Base-by-base conservation (phyloP, 2,797 vertebrate species). In the Atherinosoma microstoma region DNA sequence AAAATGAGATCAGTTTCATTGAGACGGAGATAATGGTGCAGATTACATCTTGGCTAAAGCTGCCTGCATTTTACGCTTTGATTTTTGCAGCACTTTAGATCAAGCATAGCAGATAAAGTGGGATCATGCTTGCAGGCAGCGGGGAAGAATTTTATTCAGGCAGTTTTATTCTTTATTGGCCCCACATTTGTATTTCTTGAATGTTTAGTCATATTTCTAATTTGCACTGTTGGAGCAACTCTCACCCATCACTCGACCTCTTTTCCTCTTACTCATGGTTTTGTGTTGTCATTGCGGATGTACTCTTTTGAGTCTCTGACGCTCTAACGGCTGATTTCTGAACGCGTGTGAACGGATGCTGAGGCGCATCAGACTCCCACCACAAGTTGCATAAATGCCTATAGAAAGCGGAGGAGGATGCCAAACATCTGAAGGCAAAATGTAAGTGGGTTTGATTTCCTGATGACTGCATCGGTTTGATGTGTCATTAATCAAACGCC, bases 261-360 rank as follows among this genome's bases (percentile, higher is more conserved):
- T 22, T 78, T 76, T 58, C 4, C 27, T 69, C 20, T 68, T 29
- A 76, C 6, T 78, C 59, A 63, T 63, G 35, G 8, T 54, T 73
- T 66, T 34, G n/a, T 27, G 57, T 57, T 57, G 38, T 71, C 0
- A 57, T 47, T 57, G 30, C 58, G 57, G 3, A n/a, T 18, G 32
- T 29, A 62, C 51, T 42, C 36, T 24, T 24, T 8, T 38, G 18
- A 24, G 56, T 27, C 7, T 65, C 20, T 63, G 22, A 27, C 61
- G 40, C 45, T 45, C 15, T 12, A 57, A 75, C 15, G 4, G 49
- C 24, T 65, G 45, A 30, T 40, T 73, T 51, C n/a, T 32, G 16
- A 15, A 16, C 42, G n/a, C 40, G 45, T 87, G 80, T 79, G 80
- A 87, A 74, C 70, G 67, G 84, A 86, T 80, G 74, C 60, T 75